phyloP scores from a whole-genome alignment of 2,113 vertebrate genomes.

The Nannobrachium achirus region DNA sequence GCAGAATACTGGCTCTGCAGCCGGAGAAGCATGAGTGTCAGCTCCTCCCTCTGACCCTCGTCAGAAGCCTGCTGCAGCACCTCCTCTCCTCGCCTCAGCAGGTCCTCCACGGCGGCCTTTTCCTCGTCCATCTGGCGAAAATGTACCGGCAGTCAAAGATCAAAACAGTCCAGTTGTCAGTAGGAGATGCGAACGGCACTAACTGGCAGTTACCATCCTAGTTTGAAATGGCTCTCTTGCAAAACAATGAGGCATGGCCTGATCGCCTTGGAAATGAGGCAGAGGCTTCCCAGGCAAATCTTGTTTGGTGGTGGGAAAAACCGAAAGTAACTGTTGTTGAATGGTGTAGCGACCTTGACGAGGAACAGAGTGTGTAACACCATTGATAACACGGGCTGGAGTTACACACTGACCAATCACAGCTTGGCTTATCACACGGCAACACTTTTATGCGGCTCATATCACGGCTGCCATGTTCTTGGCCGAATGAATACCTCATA shows the following conservation, averaged over 20 bases:
- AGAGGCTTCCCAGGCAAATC: neutral
- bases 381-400: conserved; percentile 57
- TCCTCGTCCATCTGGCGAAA: conserved; percentile 87
- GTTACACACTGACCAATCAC: conserved; percentile 41
- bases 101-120: conserved; percentile 86
- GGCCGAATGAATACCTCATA: conserved; percentile 15
- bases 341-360: conserved; percentile 48
- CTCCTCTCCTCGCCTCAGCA: conserved; percentile 88
- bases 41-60: conserved; percentile 83
- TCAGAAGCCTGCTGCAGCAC: conserved; percentile 85
- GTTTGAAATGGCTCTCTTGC: neutral
- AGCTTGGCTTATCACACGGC: conserved; percentile 26
- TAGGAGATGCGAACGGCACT: neutral
- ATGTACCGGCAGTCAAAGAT: neutral
- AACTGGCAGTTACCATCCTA: neutral
- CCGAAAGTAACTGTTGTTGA: conserved; percentile 1
- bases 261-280: neutral
- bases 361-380: conserved; percentile 36
- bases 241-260: neutral
- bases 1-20: conserved; percentile 87
- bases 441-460: conserved; percentile 29
- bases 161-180: neutral
- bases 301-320: conserved; percentile 2
- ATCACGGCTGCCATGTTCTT: neutral
- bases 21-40: conserved; percentile 84